Evolutionary conservation across 2,113 vertebrate genomes (phyloP).

Genomic region (Lophotis ruficrista): DNA sequence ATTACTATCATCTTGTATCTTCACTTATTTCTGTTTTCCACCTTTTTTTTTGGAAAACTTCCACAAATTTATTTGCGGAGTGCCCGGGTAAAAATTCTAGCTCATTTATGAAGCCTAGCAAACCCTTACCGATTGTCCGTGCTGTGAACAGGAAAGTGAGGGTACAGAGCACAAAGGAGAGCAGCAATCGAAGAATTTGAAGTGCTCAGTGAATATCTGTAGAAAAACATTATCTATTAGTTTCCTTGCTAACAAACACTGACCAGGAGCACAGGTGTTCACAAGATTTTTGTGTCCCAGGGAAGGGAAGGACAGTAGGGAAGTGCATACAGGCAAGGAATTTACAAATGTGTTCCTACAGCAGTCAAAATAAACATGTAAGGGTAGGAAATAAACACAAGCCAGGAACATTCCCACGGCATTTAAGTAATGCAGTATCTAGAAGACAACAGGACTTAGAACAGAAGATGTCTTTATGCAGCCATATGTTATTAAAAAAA

Average conservation of each 20-base stretch:
- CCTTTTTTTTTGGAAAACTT: not conserved
- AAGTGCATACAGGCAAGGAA: not conserved
- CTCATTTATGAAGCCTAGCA: fast-evolving
- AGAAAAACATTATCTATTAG: not conserved
- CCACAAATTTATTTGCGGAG: not conserved
- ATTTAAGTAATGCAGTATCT: not conserved
- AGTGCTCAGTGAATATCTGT: conserved; percentile 93
- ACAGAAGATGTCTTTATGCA: fast-evolving
- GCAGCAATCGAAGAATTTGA: conserved; percentile 96
- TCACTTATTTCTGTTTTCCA: not conserved
- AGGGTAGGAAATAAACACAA: not conserved
- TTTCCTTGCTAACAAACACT: not conserved
- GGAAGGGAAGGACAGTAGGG: not conserved
- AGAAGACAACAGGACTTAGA: not conserved
- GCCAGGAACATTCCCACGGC: not conserved
- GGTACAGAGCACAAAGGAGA: conserved; percentile 94
- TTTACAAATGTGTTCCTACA: not conserved
- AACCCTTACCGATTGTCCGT: conserved; percentile 91
- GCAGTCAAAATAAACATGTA: not conserved
- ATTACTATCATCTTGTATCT: not conserved
- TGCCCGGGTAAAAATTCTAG: not conserved
- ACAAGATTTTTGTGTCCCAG: not conserved
- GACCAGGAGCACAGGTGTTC: no score
- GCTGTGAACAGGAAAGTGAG: conserved; percentile 96
- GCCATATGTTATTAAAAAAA: not conserved